Evolutionary conservation across 2,888 invertebrate genomes (phyloP).

Genomic region (Agrilus biguttatus): DNA sequence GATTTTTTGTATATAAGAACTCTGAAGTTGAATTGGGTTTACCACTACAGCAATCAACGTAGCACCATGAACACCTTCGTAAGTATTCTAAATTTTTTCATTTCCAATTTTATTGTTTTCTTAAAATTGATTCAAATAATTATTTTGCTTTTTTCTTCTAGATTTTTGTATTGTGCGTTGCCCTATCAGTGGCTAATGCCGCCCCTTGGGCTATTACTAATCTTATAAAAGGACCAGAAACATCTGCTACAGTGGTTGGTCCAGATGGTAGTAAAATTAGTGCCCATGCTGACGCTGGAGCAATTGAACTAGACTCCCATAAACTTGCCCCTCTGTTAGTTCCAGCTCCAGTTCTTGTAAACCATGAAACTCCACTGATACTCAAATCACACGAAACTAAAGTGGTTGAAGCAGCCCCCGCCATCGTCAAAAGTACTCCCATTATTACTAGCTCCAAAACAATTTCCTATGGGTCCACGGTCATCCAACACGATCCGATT

Average conservation of each 20-base stretch:
- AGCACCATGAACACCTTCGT: too few relatives aligned
- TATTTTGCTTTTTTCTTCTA: too few relatives aligned
- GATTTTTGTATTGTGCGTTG: constrained; percentile 3
- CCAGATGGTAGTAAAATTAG: constrained; percentile 29
- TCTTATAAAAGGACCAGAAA: constrained; percentile 11
- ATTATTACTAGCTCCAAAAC: too few relatives aligned
- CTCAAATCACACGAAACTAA: constrained; percentile 1
- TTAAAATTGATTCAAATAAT: too few relatives aligned
- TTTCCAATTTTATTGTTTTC: too few relatives aligned
- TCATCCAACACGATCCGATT: too few relatives aligned
- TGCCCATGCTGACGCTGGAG: constrained; percentile 25
- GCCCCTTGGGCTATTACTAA: constrained; percentile 9
- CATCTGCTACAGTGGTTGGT: constrained; percentile 10
- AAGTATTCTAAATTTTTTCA: too few relatives aligned
- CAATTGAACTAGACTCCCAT: constrained; percentile 11
- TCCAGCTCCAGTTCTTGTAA: constrained; percentile 12
- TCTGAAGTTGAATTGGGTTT: too few relatives aligned
- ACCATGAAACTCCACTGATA: too few relatives aligned
- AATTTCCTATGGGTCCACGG: too few relatives aligned
- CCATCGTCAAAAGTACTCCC: constrained; percentile 1
- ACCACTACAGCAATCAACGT: too few relatives aligned
- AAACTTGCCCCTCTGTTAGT: constrained; percentile 13
- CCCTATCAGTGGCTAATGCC: constrained; percentile 4
- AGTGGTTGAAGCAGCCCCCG: constrained; percentile 9
- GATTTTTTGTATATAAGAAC: too few relatives aligned